Conservation (phyloP, 2,113 vertebrate species). For the Pseudonaja textilis region DNA sequence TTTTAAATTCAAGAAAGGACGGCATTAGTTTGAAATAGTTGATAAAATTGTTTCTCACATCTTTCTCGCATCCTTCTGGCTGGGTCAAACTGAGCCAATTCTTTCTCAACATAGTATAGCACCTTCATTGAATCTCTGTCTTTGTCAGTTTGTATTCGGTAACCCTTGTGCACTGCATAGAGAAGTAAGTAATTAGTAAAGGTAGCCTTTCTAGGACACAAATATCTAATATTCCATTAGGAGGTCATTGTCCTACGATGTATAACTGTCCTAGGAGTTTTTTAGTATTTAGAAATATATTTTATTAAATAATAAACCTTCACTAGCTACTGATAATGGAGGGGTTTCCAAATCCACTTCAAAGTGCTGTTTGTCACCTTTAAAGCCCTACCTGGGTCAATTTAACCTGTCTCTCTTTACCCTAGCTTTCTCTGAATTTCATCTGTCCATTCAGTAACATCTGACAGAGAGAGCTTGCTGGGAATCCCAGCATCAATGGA, state of each 20-base stretch:
- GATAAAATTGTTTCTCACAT: constrained; percentile 78
- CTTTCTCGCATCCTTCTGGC: constrained; percentile 80
- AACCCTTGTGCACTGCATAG: constrained; percentile 83
- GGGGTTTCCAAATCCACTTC: not conserved
- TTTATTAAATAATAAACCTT: not conserved
- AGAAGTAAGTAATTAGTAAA: constrained; percentile 26
- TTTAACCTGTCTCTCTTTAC: not conserved
- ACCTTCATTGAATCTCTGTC: constrained; percentile 90
- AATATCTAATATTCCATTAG: not conserved
- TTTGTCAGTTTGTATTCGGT: constrained; percentile 87
- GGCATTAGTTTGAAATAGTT: not conserved
- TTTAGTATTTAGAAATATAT: not conserved
- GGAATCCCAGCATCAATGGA: not conserved
- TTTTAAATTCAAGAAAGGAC: not conserved
- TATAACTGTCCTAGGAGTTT: not conserved
- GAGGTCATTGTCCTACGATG: not conserved
- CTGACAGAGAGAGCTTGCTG: not conserved
- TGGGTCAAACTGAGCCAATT: constrained; percentile 86
- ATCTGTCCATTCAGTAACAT: not conserved
- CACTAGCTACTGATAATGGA: not conserved
- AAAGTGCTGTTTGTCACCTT: not conserved
- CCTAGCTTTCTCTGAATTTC: not conserved
- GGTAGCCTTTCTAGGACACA: not conserved
- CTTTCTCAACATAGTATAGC: constrained; percentile 91
- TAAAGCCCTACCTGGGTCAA: not conserved